Conservation (phyloP, 2,888 invertebrate species). For the Drosophila lacicola region DNA sequence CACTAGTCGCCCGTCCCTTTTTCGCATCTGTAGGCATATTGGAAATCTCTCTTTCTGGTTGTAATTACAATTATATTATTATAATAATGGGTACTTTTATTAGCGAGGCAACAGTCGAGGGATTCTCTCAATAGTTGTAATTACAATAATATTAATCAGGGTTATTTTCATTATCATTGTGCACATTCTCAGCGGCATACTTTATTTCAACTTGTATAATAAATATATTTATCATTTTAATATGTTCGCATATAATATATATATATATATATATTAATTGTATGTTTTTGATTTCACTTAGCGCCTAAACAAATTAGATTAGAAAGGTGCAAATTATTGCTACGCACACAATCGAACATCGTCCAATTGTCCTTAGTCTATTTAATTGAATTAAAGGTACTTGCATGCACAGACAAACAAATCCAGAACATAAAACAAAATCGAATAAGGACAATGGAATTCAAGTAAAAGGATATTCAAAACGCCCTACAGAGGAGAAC, state of each 20-base stretch:
- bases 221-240: slow-evolving; percentile 55
- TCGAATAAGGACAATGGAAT: slow-evolving; percentile 19
- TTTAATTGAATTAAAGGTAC: slow-evolving; percentile 27
- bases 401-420: slow-evolving; percentile 25
- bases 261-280: slow-evolving; percentile 17
- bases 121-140: background rate
- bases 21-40: background rate
- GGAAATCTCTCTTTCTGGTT: too few species aligned
- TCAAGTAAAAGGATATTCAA: slow-evolving; percentile 8
- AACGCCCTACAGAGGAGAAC: slow-evolving; percentile 16
- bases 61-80: too few species aligned
- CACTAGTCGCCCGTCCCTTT: background rate
- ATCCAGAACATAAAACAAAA: slow-evolving; percentile 12
- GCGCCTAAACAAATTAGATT: slow-evolving; percentile 47
- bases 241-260: slow-evolving; percentile 2
- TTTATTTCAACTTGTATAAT: slow-evolving; percentile 59
- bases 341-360: slow-evolving; percentile 42
- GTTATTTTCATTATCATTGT: slow-evolving; percentile 47
- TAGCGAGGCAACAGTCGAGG: too few species aligned
- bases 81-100: too few species aligned
- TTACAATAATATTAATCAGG: background rate
- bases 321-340: slow-evolving; percentile 60
- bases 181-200: slow-evolving; percentile 59
- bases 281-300: slow-evolving; percentile 50
- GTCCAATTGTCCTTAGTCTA: slow-evolving; percentile 24